Evolutionary conservation across 2,797 vertebrate genomes (phyloP).

Genomic region (Platyrinchus mystaceus): DNA sequence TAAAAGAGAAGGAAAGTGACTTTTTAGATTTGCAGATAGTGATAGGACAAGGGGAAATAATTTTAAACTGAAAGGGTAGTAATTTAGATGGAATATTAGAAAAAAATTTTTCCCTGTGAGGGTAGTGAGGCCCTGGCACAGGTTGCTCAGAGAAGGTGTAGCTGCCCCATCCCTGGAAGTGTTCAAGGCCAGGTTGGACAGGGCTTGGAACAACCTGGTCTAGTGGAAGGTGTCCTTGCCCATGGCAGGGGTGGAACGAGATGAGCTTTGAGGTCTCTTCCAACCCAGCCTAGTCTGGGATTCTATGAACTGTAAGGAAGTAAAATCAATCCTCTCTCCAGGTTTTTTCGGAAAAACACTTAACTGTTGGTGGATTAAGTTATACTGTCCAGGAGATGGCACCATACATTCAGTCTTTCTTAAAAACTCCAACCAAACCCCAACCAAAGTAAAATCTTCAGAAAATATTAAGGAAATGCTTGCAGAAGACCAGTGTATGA

Average conservation of each 20-base stretch:
- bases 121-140: background rate
- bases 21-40: background rate
- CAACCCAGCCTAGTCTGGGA: background rate
- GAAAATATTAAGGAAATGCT: background rate
- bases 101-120: fast-evolving
- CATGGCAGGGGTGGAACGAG: fast-evolving
- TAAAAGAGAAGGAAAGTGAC: too few species aligned
- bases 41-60: background rate
- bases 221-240: background rate
- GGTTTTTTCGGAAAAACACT: background rate
- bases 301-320: background rate
- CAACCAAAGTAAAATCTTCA: background rate
- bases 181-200: background rate
- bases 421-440: background rate
- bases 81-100: background rate
- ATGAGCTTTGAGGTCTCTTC: background rate
- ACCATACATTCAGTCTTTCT: slow-evolving; percentile 70
- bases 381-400: slow-evolving; percentile 76
- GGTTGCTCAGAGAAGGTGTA: background rate
- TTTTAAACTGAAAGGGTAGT: background rate
- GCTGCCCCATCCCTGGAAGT: background rate
- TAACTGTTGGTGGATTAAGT: background rate
- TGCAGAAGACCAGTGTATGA: background rate
- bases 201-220: background rate
- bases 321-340: background rate